Evolutionary conservation across 2,797 vertebrate genomes (phyloP).

Genomic region (Furcifer pardalis): DNA sequence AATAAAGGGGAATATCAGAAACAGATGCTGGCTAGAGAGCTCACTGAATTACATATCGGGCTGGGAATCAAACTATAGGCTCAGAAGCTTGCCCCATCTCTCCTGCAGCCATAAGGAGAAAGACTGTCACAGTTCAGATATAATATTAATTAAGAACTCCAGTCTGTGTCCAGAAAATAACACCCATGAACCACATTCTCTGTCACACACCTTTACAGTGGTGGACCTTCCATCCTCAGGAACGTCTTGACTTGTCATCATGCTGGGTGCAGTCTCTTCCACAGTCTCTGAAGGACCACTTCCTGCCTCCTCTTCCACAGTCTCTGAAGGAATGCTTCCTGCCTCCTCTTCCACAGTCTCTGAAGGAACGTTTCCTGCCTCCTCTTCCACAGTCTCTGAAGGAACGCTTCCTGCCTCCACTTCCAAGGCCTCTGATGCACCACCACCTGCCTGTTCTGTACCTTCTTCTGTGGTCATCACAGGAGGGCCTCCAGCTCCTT

Average conservation of each 20-base stretch:
- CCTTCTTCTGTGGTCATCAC: neutral
- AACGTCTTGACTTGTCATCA: neutral
- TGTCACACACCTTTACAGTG: neutral
- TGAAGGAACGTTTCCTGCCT: neutral
- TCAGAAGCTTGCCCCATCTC: too few relatives aligned
- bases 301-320: neutral
- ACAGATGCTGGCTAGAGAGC: too few relatives aligned
- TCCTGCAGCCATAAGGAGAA: neutral
- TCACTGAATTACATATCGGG: too few relatives aligned
- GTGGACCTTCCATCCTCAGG: slow-evolving; percentile 28
- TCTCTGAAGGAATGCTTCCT: too few relatives aligned
- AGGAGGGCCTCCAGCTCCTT: neutral
- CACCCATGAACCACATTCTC: neutral
- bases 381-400: neutral
- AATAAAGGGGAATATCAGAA: neutral
- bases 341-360: too few relatives aligned
- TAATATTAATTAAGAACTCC: neutral
- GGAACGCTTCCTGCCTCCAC: neutral
- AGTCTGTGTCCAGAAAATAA: accelerated
- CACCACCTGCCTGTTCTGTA: neutral
- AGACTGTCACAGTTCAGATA: neutral
- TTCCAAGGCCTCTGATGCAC: neutral
- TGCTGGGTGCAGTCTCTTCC: neutral
- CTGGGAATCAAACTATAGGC: too few relatives aligned
- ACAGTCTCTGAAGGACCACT: neutral